Base-by-base conservation (phyloP, 2,888 invertebrate genomes). In the Lithophane leautieri region DNA sequence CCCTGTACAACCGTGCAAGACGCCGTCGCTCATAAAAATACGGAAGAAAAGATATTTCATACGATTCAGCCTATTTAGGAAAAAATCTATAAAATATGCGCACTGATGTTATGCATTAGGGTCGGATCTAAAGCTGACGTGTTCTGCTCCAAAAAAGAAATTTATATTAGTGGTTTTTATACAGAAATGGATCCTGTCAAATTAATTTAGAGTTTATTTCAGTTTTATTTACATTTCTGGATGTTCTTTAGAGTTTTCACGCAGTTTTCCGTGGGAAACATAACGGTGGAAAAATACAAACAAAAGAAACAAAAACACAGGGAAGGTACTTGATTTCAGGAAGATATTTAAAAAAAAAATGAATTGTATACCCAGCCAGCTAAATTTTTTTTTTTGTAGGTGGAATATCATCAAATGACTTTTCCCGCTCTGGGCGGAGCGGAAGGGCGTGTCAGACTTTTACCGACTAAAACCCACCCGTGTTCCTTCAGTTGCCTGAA, bases 41-140 rank as follows among this genome's bases (percentile, higher is more conserved):
- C 61, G 75, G 76, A 79, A 67, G 67, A 73, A 82, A 82, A 56
- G 61, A 82, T 84, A 84, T 82, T 85, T 76, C 70, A 69, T 72
- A 62, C 16, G 65, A 67, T 65, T 78, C 68, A n/a, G 40, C 22
- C 70, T 69, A 73, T 75, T 70, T 71, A 62, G 58, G 34, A 58
- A 68, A 60, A 74, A 69, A 40, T 34, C 52, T 60, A 78, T 73
- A 58, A 66, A 73, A 60, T 60, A 80, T 67, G 56, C 28, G 69
- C 16, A 7, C n/a, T 66, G n/a, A 52, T 65, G 54, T 66, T 69
- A 67, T 69, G 34, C 44, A 66, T 69, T 69, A 50, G 19, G 65
- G 44, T 67, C 47, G 44, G 61, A 58, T 22, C 14, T 62, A 11
- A 22, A 44, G 11, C 25, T 50, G 3, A 44, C 4, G 25, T 63